These are phyloP conservation scores for Allolobophora icterica DNA, from an alignment of 2,888 invertebrate species.

Conservation along the genomic window DNA sequence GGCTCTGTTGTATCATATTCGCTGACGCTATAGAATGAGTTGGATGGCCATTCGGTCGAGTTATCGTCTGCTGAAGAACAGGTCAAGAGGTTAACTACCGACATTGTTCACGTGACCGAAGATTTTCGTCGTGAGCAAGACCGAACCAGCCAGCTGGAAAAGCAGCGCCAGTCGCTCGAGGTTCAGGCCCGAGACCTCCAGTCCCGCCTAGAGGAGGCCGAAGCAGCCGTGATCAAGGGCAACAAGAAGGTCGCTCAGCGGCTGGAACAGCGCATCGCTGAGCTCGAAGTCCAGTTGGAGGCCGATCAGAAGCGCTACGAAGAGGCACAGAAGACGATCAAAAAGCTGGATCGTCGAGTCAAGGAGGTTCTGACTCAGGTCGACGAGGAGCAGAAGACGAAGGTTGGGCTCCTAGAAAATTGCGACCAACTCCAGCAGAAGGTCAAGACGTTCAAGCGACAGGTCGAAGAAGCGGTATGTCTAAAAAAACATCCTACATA, in stretches of 20 bases:
- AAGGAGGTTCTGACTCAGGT: slow-evolving; percentile 73
- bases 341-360: slow-evolving; percentile 93
- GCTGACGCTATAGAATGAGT: slow-evolving; percentile 75
- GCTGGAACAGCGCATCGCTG: slow-evolving; percentile 80
- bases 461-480: slow-evolving; percentile 92
- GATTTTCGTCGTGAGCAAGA: slow-evolving; percentile 99
- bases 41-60: slow-evolving; percentile 97
- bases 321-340: slow-evolving; percentile 96
- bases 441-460: slow-evolving; percentile 99
- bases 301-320: slow-evolving; percentile 98
- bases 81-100: slow-evolving; percentile 67
- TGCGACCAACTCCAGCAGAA: slow-evolving; percentile 96
- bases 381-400: slow-evolving; percentile 99
- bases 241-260: slow-evolving; percentile 98
- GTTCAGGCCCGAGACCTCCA: slow-evolving; percentile 95
- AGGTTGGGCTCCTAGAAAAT: slow-evolving; percentile 98
- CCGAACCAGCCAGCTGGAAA: slow-evolving; percentile 96
- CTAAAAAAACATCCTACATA: not conserved
- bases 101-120: slow-evolving; percentile 96
- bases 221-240: slow-evolving; percentile 95
- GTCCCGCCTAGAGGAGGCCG: slow-evolving; percentile 93
- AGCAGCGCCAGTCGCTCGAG: slow-evolving; percentile 95
- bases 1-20: not conserved
- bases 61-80: slow-evolving; percentile 96
- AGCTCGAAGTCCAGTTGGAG: slow-evolving; percentile 81